Evolutionary conservation across 2,888 invertebrate genomes (phyloP).

Genomic region (Allacma fusca): DNA sequence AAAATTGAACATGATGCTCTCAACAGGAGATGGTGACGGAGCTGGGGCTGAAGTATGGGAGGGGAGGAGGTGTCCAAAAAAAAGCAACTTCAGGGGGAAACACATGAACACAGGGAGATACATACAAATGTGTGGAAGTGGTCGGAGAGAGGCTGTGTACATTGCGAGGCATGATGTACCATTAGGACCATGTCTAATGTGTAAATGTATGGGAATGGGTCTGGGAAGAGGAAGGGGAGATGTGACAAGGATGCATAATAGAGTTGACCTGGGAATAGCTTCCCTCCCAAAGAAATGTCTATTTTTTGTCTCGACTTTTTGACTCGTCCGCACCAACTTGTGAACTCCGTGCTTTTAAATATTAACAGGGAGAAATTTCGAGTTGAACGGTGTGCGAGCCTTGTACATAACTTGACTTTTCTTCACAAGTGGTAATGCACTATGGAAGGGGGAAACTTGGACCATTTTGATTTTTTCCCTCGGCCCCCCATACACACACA

Average conservation of each 20-base stretch:
- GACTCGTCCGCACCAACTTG: constrained; percentile 8
- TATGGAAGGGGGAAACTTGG: background rate
- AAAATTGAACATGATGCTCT: no score
- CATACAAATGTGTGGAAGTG: no score
- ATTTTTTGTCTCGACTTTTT: background rate
- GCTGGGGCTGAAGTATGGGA: no score
- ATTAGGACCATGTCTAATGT: background rate
- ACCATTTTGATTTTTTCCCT: constrained; percentile 16
- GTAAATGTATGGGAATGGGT: background rate
- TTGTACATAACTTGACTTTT: constrained; percentile 23
- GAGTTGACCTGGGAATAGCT: constrained; percentile 29
- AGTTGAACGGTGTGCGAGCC: constrained; percentile 17
- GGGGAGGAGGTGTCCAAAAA: no score
- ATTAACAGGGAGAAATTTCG: constrained; percentile 18
- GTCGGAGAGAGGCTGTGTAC: no score
- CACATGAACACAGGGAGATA: no score
- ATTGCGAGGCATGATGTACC: background rate
- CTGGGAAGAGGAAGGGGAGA: background rate
- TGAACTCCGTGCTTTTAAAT: constrained; percentile 30
- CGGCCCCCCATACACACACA: no score
- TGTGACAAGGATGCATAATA: constrained; percentile 28
- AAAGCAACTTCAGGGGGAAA: no score
- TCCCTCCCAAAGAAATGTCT: background rate
- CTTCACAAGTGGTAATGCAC: constrained; percentile 30
- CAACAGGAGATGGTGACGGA: no score